phyloP scores from a whole-genome alignment of 2,797 vertebrate genomes.

The Phalloptychus januarius region DNA sequence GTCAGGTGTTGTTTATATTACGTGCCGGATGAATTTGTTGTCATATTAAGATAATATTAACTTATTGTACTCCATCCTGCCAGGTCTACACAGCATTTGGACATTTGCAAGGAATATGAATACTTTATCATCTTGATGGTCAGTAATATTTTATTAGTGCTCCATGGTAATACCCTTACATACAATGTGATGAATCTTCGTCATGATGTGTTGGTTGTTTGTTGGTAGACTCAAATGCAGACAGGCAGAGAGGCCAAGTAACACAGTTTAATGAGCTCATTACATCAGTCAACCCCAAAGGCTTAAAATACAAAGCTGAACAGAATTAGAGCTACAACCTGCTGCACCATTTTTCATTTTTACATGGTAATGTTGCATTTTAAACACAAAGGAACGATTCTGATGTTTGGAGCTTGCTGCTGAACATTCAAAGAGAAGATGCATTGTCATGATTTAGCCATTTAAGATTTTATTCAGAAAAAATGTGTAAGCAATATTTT shows the following conservation, averaged over 20 bases:
- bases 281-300: not conserved
- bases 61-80: not conserved
- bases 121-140: not conserved
- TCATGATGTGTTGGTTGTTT: no score
- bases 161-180: no score
- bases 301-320: not conserved
- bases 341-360: not conserved
- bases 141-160: not conserved
- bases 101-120: not conserved
- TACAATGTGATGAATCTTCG: no score
- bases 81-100: not conserved
- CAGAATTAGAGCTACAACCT: not conserved
- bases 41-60: not conserved
- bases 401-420: not conserved
- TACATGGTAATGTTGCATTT: not conserved
- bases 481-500: not conserved
- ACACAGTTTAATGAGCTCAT: not conserved
- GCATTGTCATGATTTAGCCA: slow-evolving; percentile 1
- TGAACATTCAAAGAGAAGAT: slow-evolving; percentile 4
- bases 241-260: not conserved
- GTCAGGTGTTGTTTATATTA: not conserved
- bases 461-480: slow-evolving; percentile 4
- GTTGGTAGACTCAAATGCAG: no score
- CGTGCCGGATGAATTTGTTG: not conserved
- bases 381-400: not conserved